Percentiles rank a stretch among this genome's conserved stretches.
phyloP scores from a whole-genome alignment of 2,113 vertebrate genomes.

The Lophotis ruficrista region DNA sequence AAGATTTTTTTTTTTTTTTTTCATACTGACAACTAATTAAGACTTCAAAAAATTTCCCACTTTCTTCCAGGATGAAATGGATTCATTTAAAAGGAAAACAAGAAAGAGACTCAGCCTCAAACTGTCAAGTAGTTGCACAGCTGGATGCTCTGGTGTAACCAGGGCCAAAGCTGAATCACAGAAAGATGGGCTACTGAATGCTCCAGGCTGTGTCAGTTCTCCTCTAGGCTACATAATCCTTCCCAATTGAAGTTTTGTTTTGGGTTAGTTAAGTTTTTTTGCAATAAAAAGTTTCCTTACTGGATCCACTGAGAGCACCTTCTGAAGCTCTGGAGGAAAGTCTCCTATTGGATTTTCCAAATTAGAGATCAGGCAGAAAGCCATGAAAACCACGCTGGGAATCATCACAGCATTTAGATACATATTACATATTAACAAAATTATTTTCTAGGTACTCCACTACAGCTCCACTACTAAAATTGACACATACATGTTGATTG shows the following conservation, averaged over 20 bases:
- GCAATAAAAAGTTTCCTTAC: not conserved
- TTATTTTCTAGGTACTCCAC: not conserved
- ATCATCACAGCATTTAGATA: not conserved
- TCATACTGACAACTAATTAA: not conserved
- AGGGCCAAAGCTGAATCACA: not conserved
- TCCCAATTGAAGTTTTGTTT: not conserved
- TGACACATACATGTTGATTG: not conserved
- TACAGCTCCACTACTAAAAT: not conserved
- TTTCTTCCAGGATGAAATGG: not conserved
- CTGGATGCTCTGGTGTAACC: not conserved
- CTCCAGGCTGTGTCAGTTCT: not conserved
- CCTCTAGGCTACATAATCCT: not conserved
- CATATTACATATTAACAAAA: not conserved
- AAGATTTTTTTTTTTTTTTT: not conserved
- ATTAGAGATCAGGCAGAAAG: not conserved
- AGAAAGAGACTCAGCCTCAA: not conserved
- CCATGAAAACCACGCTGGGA: not conserved
- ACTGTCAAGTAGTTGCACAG: not conserved
- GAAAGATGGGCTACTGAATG: not conserved
- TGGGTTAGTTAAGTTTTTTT: not conserved
- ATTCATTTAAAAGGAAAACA: not conserved
- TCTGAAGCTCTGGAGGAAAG: not conserved
- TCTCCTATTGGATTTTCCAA: not conserved
- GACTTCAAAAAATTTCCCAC: not conserved
- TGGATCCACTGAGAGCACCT: not conserved